A percentile compares a stretch with the other conserved stretches of the same genome.
Conservation (phyloP, 2,888 invertebrate species). For the Sepiola atlantica region DNA sequence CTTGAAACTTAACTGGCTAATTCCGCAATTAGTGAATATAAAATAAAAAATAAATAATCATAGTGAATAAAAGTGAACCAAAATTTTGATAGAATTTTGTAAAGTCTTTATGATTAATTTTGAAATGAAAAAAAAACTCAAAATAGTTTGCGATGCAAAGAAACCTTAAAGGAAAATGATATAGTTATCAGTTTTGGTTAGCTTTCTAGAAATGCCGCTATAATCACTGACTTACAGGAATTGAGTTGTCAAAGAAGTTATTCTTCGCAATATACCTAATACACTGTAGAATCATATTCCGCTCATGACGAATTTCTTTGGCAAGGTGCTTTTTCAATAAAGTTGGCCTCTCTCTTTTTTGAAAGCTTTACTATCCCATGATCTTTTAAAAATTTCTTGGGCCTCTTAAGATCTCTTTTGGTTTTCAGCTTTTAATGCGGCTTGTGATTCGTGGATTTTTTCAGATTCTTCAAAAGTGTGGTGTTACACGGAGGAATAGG, state of each 20-base stretch:
- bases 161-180: background rate
- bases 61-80: background rate
- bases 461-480: too few relatives aligned
- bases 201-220: background rate
- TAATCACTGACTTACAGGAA: background rate
- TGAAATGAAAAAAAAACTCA: background rate
- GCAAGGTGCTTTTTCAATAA: slow-evolving; percentile 84
- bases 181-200: background rate
- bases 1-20: too few relatives aligned
- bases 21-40: too few relatives aligned
- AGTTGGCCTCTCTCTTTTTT: too few relatives aligned
- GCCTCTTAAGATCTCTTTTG: too few relatives aligned
- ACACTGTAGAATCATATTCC: slow-evolving; percentile 90
- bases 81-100: background rate
- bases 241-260: slow-evolving; percentile 81
- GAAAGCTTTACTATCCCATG: too few relatives aligned
- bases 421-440: too few relatives aligned
- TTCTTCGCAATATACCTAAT: slow-evolving; percentile 85
- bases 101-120: background rate
- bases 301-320: slow-evolving; percentile 87
- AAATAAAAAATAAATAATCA: too few relatives aligned
- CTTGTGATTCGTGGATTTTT: too few relatives aligned
- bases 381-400: too few relatives aligned
- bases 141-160: too few relatives aligned
- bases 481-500: too few relatives aligned